Base-by-base conservation (phyloP, 2,888 invertebrate genomes). In the Hydrotaea diabolus region DNA sequence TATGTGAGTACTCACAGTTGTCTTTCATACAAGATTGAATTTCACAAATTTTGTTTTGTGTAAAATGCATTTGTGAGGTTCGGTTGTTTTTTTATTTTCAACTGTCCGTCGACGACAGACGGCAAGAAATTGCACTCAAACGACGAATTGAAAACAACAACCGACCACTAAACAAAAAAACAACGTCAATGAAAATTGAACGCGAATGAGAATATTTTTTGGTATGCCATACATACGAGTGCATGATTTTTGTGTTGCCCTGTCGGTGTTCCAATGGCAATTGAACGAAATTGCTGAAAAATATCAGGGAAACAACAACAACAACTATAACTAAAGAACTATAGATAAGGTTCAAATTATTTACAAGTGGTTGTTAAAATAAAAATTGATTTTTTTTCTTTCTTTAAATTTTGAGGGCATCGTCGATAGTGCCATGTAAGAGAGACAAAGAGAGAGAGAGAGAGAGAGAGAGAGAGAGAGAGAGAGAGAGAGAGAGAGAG, bases 11-110 rank as follows among this genome's bases (percentile, higher is more conserved):
- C n/a, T 21, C 21, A 9, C 2, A 21, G 23, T 57, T 21, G 15
- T 76, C 43, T 49, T 31, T 49, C 55, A 66, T 78, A 57, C 17
- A 72, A 78, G 53, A 84, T 84, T 78, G 72, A 81, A 84, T 84
- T 81, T 81, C 81, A 78, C 66, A 76, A 84, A 84, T 79, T 57
- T 72, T 75, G n/a, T 78, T 64, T 84, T 84, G 31, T 46, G 23
- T 46, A 46, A 31, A 39, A 2, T 43, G 43, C 39, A 66, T 66
- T 66, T 69, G 69, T 43, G 46, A 17, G 66, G 19, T 66, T 39
- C 43, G 17, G 26, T 26, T 62, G 31, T 31, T 26, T n/a, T 31
- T 2, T 31, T 31, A 4, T 31, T 13, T n/a, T 66, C n/a, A n/a
- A n/a, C n/a, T n/a, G n/a, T 66, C 43, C 43, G 21, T 21, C 69